Base-by-base conservation (phyloP, 2,113 vertebrate genomes). In the Brachypodius melanocephalos region DNA sequence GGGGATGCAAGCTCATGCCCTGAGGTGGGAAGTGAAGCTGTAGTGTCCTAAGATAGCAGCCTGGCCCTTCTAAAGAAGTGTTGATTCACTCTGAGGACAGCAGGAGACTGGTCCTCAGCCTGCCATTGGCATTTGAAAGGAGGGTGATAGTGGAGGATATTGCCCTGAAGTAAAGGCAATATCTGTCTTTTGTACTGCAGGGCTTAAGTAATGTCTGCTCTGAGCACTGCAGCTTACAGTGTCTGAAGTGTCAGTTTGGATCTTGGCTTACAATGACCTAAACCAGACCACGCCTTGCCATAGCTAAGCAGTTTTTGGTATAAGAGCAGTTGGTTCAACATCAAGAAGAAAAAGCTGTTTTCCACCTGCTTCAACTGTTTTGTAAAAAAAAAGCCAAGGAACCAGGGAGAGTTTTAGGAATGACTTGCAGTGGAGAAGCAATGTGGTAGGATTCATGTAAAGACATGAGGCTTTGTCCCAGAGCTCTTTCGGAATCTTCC, bases 11-110 rank as follows among this genome's bases (percentile, higher is more conserved):
- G 59, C 74, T 93, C 34, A 14, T 93, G 51, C 94, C 82, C 59
- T 58, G 36, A 93, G 88, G 89, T 91, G 48, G 88, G 48, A 76
- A 91, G 71, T 48, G 34, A 32, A 80, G 72, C 29, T 71, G 25
- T 76, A 52, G 91, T 94, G 82, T 67, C 78, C 93, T 96, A 96
- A 96, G 79, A 91, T 89, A 94, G 94, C 72, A 93, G 63, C 93
- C 94, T 91, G 71, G 55, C 14, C 59, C 34, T 43, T 88, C 48
- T 76, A 48, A 85, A 89, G 45, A n/a, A 76, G 68, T 80, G 85
- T 86, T 93, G 87, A 92, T 91, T 88, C 72, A 88, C 48, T 71
- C 83, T 18, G 29, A 91, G 71, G 87, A 48, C 63, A 69, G 78
- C 68, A 7, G 89, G 87, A 85, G 58, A 65, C 76, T 83, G 65